Evolutionary conservation across 1,140 invertebrate species (phyloP).

Genomic region (Saccostrea echinata): DNA sequence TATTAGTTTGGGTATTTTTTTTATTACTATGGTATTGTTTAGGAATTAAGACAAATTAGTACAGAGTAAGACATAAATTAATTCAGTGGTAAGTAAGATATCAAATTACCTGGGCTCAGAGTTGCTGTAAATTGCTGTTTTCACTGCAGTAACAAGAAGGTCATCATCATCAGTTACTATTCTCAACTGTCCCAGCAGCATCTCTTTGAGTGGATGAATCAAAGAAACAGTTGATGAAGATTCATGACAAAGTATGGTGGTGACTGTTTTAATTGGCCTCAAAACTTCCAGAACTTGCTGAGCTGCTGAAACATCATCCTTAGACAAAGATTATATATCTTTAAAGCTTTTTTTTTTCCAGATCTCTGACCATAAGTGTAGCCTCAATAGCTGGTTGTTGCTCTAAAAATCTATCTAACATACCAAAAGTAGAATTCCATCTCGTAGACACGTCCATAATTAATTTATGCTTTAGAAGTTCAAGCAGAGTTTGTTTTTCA

Average conservation of each 20-base stretch:
- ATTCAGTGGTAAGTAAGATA: neutral
- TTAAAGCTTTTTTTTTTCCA: constrained; percentile 26
- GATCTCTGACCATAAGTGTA: constrained; percentile 29
- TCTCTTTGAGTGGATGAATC: no score
- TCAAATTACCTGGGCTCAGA: neutral
- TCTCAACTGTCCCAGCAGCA: no score
- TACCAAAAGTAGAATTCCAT: constrained; percentile 68
- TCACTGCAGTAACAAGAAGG: constrained; percentile 1
- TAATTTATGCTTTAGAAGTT: constrained; percentile 60
- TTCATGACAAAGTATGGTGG: no score
- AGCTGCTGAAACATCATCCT: neutral
- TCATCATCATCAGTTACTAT: neutral
- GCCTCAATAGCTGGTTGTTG: constrained; percentile 57
- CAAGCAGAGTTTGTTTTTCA: constrained; percentile 50
- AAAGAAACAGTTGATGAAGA: no score
- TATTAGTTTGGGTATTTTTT: no score
- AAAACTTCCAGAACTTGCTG: no score
- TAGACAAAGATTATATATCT: constrained; percentile 40
- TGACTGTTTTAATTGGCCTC: no score
- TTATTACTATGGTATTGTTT: no score
- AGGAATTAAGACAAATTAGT: no score
- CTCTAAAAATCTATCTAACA: constrained; percentile 61
- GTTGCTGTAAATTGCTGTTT: neutral
- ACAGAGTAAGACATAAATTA: neutral
- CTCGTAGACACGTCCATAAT: constrained; percentile 65